Conservation (phyloP, 2,113 vertebrate species). For the Synodontis membranacea region DNA sequence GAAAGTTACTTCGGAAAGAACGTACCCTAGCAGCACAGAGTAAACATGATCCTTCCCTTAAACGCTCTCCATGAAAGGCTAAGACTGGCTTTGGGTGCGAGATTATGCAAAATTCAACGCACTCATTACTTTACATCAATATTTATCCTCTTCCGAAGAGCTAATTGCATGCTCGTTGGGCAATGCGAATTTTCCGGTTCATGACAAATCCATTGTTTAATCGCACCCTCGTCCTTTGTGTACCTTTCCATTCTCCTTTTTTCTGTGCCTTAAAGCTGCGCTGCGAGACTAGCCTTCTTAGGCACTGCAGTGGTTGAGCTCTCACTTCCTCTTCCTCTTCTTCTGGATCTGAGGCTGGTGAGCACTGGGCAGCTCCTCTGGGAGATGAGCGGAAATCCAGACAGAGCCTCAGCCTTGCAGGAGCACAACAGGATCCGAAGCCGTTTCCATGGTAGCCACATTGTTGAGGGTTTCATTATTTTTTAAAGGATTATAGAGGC, state of each 20-base stretch:
- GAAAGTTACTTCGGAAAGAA: constrained; percentile 23
- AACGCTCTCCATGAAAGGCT: constrained; percentile 20
- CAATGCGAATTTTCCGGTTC: constrained; percentile 37
- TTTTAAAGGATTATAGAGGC: constrained; percentile 34
- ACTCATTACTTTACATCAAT: constrained; percentile 53
- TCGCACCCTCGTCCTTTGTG: constrained; percentile 35
- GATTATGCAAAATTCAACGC: constrained; percentile 45
- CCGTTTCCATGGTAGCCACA: constrained; percentile 48
- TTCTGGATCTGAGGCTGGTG: constrained; percentile 38
- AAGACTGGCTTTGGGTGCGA: constrained; percentile 47
- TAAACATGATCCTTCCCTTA: constrained; percentile 29
- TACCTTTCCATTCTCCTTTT: constrained; percentile 23
- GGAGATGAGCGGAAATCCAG: constrained; percentile 45
- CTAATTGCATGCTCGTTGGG: constrained; percentile 53
- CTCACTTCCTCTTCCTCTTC: constrained; percentile 34
- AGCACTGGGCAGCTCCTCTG: constrained; percentile 44
- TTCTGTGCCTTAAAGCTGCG: constrained; percentile 30
- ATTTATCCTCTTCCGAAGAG: constrained; percentile 48
- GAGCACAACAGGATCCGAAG: constrained; percentile 45
- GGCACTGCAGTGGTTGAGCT: constrained; percentile 12
- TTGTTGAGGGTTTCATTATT: constrained; percentile 40
- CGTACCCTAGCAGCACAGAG: constrained; percentile 22
- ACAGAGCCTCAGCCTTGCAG: constrained; percentile 47
- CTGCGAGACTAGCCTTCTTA: constrained; percentile 29
- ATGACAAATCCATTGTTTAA: constrained; percentile 43